phyloP scores from a whole-genome alignment of 64 coral and sea anemone species.

The Montipora efflorescens region DNA sequence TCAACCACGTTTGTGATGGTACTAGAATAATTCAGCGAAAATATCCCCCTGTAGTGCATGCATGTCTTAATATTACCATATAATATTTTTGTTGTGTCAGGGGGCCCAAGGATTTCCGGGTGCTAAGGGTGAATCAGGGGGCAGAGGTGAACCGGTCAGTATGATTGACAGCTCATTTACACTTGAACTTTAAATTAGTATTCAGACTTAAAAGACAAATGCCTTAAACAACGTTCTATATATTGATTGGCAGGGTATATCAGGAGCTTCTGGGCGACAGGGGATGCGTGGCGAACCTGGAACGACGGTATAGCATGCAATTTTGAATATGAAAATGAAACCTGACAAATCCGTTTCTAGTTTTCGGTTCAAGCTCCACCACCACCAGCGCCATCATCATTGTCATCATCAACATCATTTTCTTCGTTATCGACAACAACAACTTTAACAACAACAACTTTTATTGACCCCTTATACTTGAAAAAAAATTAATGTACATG shows the following conservation, averaged over 20 bases:
- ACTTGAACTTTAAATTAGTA: neutral
- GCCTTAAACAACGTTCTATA: neutral
- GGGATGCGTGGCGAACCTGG: slow-evolving; percentile 44
- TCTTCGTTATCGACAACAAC: no score
- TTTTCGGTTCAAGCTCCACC: no score
- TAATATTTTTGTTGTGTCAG: neutral
- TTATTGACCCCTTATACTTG: no score
- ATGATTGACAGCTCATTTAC: neutral
- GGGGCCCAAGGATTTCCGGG: slow-evolving; percentile 27
- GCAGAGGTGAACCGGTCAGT: slow-evolving; percentile 30
- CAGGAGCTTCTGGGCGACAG: neutral
- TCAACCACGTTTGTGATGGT: no score
- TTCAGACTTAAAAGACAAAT: no score
- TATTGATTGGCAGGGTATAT: neutral
- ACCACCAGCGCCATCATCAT: no score
- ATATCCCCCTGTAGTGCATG: no score
- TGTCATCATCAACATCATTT: no score
- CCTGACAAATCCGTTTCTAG: neutral
- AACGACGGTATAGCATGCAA: neutral
- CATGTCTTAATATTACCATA: neutral
- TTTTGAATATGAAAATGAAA: neutral
- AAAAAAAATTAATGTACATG: no score
- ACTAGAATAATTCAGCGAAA: no score
- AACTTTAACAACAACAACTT: no score
- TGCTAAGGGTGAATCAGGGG: slow-evolving; percentile 34